Evolutionary conservation across 2,797 vertebrate species (phyloP).

Genomic region (Acipenser transmontanus): DNA sequence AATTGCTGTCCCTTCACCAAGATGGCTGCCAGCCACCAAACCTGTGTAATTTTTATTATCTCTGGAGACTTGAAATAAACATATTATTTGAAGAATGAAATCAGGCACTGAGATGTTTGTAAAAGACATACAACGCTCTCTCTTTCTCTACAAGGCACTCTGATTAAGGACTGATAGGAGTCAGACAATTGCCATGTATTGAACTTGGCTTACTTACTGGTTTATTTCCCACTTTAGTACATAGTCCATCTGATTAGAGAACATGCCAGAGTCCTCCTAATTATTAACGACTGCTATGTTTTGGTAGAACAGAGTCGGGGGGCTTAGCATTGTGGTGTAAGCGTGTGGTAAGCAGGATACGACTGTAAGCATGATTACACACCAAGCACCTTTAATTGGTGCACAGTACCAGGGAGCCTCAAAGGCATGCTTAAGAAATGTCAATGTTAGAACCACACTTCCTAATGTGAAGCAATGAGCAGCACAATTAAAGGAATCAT

Average conservation of each 20-base stretch:
- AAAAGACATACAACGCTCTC: neutral
- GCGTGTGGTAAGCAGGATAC: neutral
- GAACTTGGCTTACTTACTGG: neutral
- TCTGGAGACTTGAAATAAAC: too few relatives aligned
- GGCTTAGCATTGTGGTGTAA: neutral
- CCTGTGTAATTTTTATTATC: too few relatives aligned
- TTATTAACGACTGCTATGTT: constrained; percentile 37
- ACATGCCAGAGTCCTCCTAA: constrained; percentile 38
- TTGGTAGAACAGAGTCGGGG: constrained; percentile 23
- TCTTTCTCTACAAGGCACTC: constrained; percentile 6
- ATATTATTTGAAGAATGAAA: too few relatives aligned
- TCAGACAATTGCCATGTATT: neutral
- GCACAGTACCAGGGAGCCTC: constrained; percentile 20
- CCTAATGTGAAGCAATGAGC: neutral
- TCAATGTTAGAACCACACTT: neutral
- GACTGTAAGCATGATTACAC: constrained; percentile 1
- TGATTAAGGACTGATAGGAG: neutral
- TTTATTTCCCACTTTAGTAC: constrained; percentile 39
- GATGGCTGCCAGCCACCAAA: neutral
- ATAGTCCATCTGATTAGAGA: constrained; percentile 39
- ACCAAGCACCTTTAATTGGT: constrained; percentile 30
- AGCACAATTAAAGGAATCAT: neutral
- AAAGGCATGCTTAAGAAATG: neutral
- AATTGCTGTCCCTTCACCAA: too few relatives aligned
- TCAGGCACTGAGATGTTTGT: too few relatives aligned